These are phyloP conservation scores for Rhodophaea formosa DNA, from an alignment of 2,888 invertebrate genomes.

Conservation along the genomic window DNA sequence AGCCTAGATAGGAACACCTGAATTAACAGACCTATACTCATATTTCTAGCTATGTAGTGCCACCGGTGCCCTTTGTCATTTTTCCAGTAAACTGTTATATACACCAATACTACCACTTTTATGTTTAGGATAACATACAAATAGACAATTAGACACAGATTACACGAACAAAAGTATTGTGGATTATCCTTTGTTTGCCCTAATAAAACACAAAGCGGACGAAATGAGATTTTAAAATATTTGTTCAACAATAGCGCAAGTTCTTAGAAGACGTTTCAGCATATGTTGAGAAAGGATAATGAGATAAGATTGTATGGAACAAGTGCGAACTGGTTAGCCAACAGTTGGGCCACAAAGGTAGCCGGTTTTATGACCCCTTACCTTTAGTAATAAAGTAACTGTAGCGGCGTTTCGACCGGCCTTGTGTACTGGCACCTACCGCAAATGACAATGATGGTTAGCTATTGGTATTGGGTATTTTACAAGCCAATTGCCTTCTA, in stretches of 20 bases:
- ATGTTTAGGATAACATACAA: slow-evolving; percentile 1
- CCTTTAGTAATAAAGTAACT: neutral
- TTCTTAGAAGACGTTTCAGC: neutral
- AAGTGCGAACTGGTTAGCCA: neutral
- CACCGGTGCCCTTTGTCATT: neutral
- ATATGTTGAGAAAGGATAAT: neutral
- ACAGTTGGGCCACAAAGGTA: neutral
- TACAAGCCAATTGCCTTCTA: neutral
- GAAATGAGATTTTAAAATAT: slow-evolving; percentile 1
- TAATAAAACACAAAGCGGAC: slow-evolving; percentile 4
- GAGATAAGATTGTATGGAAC: neutral
- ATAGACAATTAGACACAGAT: slow-evolving; percentile 8
- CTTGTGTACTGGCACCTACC: neutral
- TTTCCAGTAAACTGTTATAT: neutral
- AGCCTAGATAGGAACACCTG: neutral
- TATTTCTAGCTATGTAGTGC: neutral
- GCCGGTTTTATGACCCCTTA: neutral
- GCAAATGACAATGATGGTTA: neutral
- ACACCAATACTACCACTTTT: slow-evolving; percentile 1
- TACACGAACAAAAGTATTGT: neutral
- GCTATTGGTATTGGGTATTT: neutral
- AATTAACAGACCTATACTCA: neutral
- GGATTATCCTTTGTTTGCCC: slow-evolving; percentile 8
- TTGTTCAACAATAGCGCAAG: slow-evolving; percentile 1
- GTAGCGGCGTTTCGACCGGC: neutral